Conservation (phyloP, 2,113 vertebrate species). For the Platysteira castanea region DNA sequence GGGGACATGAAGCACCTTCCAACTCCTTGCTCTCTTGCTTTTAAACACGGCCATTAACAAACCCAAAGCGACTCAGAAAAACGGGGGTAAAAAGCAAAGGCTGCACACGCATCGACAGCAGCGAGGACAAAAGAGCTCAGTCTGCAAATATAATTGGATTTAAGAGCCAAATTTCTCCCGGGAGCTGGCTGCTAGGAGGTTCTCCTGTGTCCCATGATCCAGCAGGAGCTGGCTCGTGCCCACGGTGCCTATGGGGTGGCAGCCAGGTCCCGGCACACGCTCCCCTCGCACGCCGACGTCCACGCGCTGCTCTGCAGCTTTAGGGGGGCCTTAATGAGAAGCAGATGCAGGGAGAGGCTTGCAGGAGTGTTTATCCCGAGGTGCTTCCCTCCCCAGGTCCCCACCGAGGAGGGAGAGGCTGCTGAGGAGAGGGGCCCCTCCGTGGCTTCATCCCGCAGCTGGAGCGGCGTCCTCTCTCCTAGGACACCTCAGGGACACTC, state of each 20-base stretch:
- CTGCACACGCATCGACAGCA: neutral
- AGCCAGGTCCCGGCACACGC: rapidly evolving
- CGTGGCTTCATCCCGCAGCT: neutral
- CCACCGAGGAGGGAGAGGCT: neutral
- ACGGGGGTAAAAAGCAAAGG: neutral
- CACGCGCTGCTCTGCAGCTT: rapidly evolving
- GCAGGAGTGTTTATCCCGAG: neutral
- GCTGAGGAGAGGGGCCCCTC: neutral
- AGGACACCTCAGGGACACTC: neutral
- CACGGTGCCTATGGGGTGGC: rapidly evolving
- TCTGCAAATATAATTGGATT: neutral
- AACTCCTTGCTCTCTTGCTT: neutral
- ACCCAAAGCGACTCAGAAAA: neutral
- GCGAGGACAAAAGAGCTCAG: neutral
- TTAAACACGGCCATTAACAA: neutral
- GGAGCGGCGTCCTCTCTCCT: neutral
- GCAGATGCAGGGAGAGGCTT: neutral
- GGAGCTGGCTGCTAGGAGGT: neutral
- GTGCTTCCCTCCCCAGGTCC: neutral
- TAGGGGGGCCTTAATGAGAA: neutral
- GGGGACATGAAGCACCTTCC: neutral
- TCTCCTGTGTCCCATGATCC: rapidly evolving
- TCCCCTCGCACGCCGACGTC: rapidly evolving
- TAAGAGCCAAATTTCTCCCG: neutral
- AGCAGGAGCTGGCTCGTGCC: neutral